Evolutionary conservation across 2,113 vertebrate species (phyloP).

Genomic region (Ginglymostoma cirratum): DNA sequence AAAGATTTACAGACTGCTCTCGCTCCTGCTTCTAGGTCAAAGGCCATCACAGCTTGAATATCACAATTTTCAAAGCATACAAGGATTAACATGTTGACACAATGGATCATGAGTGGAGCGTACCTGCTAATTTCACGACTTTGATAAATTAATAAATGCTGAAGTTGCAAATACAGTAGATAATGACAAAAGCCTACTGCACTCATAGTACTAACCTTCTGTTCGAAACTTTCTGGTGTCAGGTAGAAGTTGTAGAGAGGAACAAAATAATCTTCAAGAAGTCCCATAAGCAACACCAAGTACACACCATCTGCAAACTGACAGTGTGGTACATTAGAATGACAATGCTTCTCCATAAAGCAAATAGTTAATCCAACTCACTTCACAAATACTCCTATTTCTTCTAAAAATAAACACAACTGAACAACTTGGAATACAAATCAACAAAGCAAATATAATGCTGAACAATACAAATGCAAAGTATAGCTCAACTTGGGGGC

Average conservation of each 20-base stretch:
- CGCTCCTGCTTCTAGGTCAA: too few relatives aligned
- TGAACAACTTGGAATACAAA: background rate
- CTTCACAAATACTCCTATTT: background rate
- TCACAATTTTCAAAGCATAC: background rate
- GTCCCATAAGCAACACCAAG: conserved; percentile 85
- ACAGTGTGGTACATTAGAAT: background rate
- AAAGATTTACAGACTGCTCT: too few relatives aligned
- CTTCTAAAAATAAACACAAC: background rate
- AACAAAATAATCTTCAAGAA: conserved; percentile 89
- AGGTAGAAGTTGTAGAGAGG: conserved; percentile 90
- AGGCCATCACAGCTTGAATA: background rate
- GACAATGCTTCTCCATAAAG: background rate
- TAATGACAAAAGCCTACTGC: background rate
- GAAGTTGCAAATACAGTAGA: background rate
- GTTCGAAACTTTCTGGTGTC: conserved; percentile 89
- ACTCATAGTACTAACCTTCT: conserved; percentile 66
- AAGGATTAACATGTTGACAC: background rate
- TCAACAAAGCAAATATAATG: background rate
- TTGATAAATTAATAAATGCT: background rate
- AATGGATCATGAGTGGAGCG: background rate
- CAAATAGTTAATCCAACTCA: background rate
- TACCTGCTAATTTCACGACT: too few relatives aligned
- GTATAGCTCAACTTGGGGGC: background rate
- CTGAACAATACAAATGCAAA: background rate
- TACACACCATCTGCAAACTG: conserved; percentile 98